These are phyloP conservation scores for Pseudomyrmex concolor DNA, from an alignment of 1,140 invertebrate species.

Conservation along the genomic window DNA sequence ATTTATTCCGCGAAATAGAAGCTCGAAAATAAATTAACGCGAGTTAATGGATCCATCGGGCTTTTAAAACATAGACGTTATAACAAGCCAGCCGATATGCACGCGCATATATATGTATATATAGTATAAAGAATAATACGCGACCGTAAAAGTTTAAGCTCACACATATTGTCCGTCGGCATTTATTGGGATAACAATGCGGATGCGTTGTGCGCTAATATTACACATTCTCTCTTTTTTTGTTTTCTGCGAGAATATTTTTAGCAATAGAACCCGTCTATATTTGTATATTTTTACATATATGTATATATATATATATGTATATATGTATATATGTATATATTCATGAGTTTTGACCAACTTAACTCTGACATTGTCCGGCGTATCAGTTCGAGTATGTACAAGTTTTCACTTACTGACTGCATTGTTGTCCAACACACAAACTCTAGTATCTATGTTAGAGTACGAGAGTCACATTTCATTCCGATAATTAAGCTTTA, in stretches of 20 bases:
- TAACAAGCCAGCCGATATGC: conserved; percentile 28
- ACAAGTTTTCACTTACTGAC: conserved; percentile 29
- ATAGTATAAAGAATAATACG: conserved; percentile 17
- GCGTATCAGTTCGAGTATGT: conserved; percentile 33
- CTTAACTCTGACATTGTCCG: conserved; percentile 37
- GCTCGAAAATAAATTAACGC: conserved; percentile 51
- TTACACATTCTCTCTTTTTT: not conserved
- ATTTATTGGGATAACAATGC: conserved; percentile 37
- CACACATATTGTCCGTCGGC: conserved; percentile 38
- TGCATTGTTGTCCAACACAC: conserved; percentile 16
- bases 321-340: conserved; percentile 10
- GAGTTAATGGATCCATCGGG: conserved; percentile 49
- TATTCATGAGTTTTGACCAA: conserved; percentile 54
- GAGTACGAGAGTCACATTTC: conserved; percentile 23
- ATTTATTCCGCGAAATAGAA: conserved; percentile 42
- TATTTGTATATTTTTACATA: too few relatives aligned
- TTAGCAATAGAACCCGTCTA: conserved; percentile 8
- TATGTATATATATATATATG: too few relatives aligned
- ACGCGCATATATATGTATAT: not conserved
- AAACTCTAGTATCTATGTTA: conserved; percentile 14
- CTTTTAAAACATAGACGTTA: conserved; percentile 41
- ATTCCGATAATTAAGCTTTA: conserved; percentile 25
- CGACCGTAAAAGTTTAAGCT: conserved; percentile 18
- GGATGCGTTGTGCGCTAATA: not conserved
- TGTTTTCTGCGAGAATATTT: conserved; percentile 13